Base-by-base conservation (phyloP, 92 coral and sea anemone genomes). In the Bergia sp. region DNA sequence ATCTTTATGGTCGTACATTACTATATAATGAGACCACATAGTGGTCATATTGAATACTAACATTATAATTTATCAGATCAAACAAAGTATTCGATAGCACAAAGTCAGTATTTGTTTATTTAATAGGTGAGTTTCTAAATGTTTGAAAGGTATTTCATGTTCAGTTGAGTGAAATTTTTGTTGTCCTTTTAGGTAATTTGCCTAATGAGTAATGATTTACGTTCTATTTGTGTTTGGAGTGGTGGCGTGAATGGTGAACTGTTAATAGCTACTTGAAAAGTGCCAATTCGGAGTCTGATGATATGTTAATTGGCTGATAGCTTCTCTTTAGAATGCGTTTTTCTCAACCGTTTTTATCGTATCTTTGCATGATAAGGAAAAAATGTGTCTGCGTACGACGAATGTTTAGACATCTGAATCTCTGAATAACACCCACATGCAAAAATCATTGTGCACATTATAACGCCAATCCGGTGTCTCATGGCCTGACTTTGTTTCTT, bases 231-330 rank as follows among this genome's bases (percentile, higher is more conserved):
- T 53, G 78, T 43, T 58, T 71, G 50, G n/a, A 15, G 8, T 69
- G 87, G 77, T 84, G 87, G 29, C 43, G 50, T 84, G 87, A 84
- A 84, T 69, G 66, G 77, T 53, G 12, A 71, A 50, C 7, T 69
- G 78, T 84, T 84, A 71, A 69, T 47, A 71, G 87, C 61, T 73
- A 29, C 58, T 84, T 84, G 43, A 84, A 72, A 71, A 69, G 36
- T 66, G 61, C 76, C 86, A 67, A 61, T 81, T 37, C 44, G 7
- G 65, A 11, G 61, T 49, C 66, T 47, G 82, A n/a, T 49, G 82
- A 45, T 38, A 45, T 50, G 61, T 39, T 79, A 47, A 79, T 79
- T 45, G 49, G 61, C 66, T 53, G 42, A 4, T 49, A 42, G 38
- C 76, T 66, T 67, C 61, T n/a, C 50, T 84, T 71, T 29, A 37